These are phyloP conservation scores for Aspidiotus destructor DNA, from an alignment of 2,888 invertebrate species.

Conservation along the genomic window DNA sequence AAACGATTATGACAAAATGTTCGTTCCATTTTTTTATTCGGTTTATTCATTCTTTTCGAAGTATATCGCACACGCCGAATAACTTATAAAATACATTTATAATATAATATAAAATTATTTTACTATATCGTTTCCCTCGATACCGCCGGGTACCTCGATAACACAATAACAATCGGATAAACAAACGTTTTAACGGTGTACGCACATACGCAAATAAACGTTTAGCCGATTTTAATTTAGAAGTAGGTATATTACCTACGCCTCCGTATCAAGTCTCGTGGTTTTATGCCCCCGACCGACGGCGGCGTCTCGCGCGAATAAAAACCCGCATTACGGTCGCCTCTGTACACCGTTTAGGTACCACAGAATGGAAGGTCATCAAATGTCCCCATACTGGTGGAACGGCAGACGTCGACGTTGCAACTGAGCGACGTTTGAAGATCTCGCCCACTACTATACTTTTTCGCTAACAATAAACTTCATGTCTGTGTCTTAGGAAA, in stretches of 20 bases:
- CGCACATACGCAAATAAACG: background rate
- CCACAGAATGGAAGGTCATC: constrained; percentile 10
- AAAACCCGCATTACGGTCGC: constrained; percentile 10
- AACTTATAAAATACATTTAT: too few species aligned
- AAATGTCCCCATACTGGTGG: constrained; percentile 5
- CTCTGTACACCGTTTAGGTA: too few species aligned
- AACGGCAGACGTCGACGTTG: background rate
- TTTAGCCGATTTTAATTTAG: background rate
- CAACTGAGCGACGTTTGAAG: background rate
- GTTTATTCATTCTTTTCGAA: constrained; percentile 2
- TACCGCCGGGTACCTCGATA: too few species aligned
- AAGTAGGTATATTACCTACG: too few species aligned
- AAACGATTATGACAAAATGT: constrained; percentile 32
- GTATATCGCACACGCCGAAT: too few species aligned
- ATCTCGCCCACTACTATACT: background rate
- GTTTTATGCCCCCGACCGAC: background rate
- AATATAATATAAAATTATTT: too few species aligned
- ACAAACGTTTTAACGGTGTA: background rate
- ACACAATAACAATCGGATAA: background rate
- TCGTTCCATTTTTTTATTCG: constrained; percentile 17
- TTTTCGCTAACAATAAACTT: too few species aligned
- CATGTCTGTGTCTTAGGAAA: too few species aligned
- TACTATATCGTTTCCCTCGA: too few species aligned
- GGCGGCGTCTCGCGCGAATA: background rate
- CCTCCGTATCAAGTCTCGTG: background rate